Evolutionary conservation across 2,888 invertebrate species (phyloP).

Genomic region (Pammene fasciana): DNA sequence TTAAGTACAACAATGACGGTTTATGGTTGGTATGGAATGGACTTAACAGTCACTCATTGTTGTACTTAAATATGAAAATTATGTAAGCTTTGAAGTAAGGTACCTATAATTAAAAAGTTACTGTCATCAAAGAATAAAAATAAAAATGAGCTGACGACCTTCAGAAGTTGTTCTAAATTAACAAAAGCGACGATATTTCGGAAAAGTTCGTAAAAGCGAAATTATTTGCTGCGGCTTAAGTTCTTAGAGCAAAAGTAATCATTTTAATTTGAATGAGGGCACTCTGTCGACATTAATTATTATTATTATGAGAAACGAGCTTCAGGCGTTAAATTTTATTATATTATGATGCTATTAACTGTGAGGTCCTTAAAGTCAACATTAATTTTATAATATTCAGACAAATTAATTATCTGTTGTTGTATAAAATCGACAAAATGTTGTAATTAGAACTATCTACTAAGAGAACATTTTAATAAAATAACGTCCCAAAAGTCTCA

Average conservation of each 20-base stretch:
- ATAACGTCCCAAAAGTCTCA: too few species aligned
- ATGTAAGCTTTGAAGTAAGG: slow-evolving; percentile 4
- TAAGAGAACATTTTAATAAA: too few species aligned
- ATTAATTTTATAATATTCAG: slow-evolving; percentile 3
- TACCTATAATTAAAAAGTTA: slow-evolving; percentile 37
- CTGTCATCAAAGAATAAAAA: slow-evolving; percentile 41
- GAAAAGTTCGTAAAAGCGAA: slow-evolving; percentile 48
- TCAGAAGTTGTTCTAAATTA: slow-evolving; percentile 47
- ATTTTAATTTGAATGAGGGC: slow-evolving; percentile 53
- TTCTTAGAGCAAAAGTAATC: slow-evolving; percentile 51
- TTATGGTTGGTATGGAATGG: too few species aligned
- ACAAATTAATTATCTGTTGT: background rate
- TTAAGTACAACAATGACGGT: too few species aligned
- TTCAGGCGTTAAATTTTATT: slow-evolving; percentile 41
- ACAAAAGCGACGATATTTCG: slow-evolving; percentile 49
- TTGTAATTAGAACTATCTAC: too few species aligned
- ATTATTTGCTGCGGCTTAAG: slow-evolving; percentile 52
- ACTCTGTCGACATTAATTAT: slow-evolving; percentile 48
- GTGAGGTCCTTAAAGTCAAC: slow-evolving; percentile 28
- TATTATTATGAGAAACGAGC: slow-evolving; percentile 47
- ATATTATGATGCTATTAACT: slow-evolving; percentile 35
- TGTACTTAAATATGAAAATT: slow-evolving; percentile 7
- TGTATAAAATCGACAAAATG: too few species aligned
- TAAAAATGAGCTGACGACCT: slow-evolving; percentile 40
- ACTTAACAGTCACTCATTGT: too few species aligned